Base-by-base conservation (phyloP, 2,888 invertebrate genomes). In the Trichogramma dendrolimi region DNA sequence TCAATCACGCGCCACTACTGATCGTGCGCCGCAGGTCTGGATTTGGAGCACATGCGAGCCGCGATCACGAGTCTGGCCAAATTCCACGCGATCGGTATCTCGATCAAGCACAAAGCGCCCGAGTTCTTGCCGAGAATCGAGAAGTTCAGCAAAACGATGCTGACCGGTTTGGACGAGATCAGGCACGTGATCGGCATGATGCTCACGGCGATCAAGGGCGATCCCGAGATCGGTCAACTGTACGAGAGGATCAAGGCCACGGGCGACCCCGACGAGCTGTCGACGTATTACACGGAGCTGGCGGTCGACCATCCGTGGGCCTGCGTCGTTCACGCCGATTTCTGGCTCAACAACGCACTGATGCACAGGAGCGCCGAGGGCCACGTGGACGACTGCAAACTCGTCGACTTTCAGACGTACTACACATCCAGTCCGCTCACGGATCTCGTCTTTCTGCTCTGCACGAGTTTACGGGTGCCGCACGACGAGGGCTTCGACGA, bases 301-400 rank as follows among this genome's bases (percentile, higher is more conserved):
- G 48, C 52, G 1, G 11, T 51, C 2, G 46, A 48, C 4, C 44
- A 61, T 40, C 55, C 58, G 4, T 64, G 64, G 64, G 61, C 61
- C 3, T 60, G 62, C 40, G 41, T 58, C 4, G 48, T 54, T 1
- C 65, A 65, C 47, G 27, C 39, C 14, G 64, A 86, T 71, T 80
- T 84, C 58, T 86, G 86, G 86, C 81, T 83, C 8, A 86, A 85
- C 70, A 86, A 86, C 66, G 79, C 85, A 1, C 82, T 86, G 81
- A 75, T 86, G 10, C 75, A 80, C 61, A 78, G 79, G 55, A 80
- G 84, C 73, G 41, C 50, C 7, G 69, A 68, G 14, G 67, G 68
- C 4, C 69, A 71, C 11, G 80, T 83, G 0, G 71, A 77, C 0
- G 79, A 81, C 63, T 73, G 84, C 5, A 86, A 85, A 74, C 80